A percentile compares a stretch with the other conserved stretches of the same genome.
Evolutionary conservation across 2,113 vertebrate species (phyloP).

Genomic region (Notiomystis cincta): DNA sequence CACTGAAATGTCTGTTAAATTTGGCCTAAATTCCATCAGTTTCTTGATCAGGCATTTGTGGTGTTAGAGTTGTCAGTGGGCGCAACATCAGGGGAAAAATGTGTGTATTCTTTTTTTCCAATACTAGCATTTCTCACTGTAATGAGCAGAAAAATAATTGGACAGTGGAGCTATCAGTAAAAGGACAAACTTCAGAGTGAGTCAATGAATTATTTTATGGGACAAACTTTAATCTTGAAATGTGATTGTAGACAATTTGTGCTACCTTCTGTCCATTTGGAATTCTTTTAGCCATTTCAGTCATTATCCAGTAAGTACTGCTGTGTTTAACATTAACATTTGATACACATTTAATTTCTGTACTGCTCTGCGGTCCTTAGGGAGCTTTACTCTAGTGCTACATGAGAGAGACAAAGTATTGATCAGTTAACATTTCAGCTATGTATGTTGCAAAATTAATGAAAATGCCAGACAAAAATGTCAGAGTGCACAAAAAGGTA

Average conservation of each 20-base stretch:
- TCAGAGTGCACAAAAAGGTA: slow-evolving; percentile 85
- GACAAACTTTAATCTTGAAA: slow-evolving; percentile 87
- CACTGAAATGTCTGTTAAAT: slow-evolving; percentile 48
- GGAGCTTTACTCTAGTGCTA: slow-evolving; percentile 74
- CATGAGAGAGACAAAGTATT: slow-evolving; percentile 90
- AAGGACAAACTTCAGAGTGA: slow-evolving; percentile 77
- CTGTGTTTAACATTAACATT: slow-evolving; percentile 89
- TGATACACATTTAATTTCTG: slow-evolving; percentile 94
- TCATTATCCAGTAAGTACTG: slow-evolving; percentile 78
- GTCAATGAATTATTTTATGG: slow-evolving; percentile 80
- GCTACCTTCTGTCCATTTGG: slow-evolving; percentile 82
- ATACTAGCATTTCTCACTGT: slow-evolving; percentile 76
- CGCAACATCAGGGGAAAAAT: background rate
- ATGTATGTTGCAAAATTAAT: slow-evolving; percentile 87
- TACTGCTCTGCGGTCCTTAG: slow-evolving; percentile 76
- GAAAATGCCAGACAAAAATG: slow-evolving; percentile 91
- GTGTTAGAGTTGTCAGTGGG: slow-evolving; percentile 59
- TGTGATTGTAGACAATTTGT: slow-evolving; percentile 88
- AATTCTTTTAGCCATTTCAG: slow-evolving; percentile 85
- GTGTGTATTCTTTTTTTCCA: slow-evolving; percentile 48
- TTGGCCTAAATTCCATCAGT: slow-evolving; percentile 64
- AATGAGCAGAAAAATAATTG: slow-evolving; percentile 82
- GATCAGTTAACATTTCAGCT: slow-evolving; percentile 98
- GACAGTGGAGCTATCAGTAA: slow-evolving; percentile 78
- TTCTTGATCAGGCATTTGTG: slow-evolving; percentile 65